Percentiles rank a stretch among this genome's conserved stretches.
Conservation (phyloP, 2,888 invertebrate genomes). For the Plebejus melissa region DNA sequence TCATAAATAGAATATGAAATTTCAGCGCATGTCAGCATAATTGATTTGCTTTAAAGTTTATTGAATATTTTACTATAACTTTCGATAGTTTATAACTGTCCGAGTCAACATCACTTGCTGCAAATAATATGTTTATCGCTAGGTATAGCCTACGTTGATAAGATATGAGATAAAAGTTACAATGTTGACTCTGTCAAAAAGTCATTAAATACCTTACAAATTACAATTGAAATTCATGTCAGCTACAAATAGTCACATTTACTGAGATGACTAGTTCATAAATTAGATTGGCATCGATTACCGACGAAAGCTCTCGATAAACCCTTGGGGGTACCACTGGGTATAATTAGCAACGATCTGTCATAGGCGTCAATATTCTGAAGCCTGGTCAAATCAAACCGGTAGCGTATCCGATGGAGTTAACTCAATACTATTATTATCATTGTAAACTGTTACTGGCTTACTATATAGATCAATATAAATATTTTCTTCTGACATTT, state of each 20-base stretch:
- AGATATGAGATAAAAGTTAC: too few relatives aligned
- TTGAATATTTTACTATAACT: too few relatives aligned
- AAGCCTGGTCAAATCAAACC: conserved; percentile 31
- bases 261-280: not conserved
- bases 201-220: too few relatives aligned
- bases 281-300: not conserved
- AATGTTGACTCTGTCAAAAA: too few relatives aligned
- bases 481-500: too few relatives aligned
- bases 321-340: conserved; percentile 13
- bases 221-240: not conserved
- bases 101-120: too few relatives aligned
- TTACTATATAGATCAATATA: not conserved
- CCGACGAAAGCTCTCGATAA: conserved; percentile 5
- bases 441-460: not conserved
- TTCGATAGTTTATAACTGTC: too few relatives aligned
- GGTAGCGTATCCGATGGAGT: not conserved
- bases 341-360: conserved; percentile 19
- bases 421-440: not conserved
- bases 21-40: too few relatives aligned
- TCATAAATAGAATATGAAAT: too few relatives aligned
- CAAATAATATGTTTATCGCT: too few relatives aligned
- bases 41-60: too few relatives aligned
- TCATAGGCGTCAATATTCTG: conserved; percentile 6
- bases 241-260: not conserved
- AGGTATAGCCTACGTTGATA: too few relatives aligned